Percentiles rank a stretch among this genome's conserved stretches.
Evolutionary conservation across 2,888 invertebrate species (phyloP).

Genomic region (Perizoma flavofasciatum): DNA sequence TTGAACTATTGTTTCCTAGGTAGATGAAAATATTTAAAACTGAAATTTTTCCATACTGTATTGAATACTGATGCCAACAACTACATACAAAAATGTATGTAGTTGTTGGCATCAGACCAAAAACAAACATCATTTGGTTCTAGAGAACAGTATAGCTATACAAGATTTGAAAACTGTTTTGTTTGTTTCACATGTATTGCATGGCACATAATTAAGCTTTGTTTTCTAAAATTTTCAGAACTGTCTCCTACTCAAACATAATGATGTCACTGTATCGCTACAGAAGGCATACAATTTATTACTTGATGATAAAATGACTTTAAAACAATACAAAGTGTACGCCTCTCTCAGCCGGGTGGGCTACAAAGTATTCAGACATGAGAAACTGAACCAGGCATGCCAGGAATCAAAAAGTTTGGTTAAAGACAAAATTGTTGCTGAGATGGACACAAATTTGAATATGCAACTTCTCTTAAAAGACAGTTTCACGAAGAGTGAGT

Average conservation of each 20-base stretch:
- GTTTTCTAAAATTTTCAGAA: constrained; percentile 78
- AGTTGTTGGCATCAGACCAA: too few species aligned
- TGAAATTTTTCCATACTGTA: too few species aligned
- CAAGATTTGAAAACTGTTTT: too few species aligned
- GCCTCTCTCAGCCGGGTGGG: constrained; percentile 83
- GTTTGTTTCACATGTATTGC: too few species aligned
- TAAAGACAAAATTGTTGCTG: constrained; percentile 10
- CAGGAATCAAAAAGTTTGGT: background rate
- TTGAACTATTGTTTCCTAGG: too few species aligned
- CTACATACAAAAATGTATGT: too few species aligned
- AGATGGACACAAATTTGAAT: constrained; percentile 4
- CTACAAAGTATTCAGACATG: constrained; percentile 81
- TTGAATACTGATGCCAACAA: too few species aligned
- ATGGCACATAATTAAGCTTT: background rate
- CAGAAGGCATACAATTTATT: constrained; percentile 86
- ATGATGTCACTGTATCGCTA: constrained; percentile 84
- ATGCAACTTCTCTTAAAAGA: too few species aligned
- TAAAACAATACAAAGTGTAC: constrained; percentile 84
- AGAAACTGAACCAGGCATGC: constrained; percentile 14
- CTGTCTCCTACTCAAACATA: constrained; percentile 82
- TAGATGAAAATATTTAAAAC: too few species aligned
- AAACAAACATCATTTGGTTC: too few species aligned
- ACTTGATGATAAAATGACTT: constrained; percentile 58
- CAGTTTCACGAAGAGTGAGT: too few species aligned
- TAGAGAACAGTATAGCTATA: too few species aligned